A percentile compares a stretch with the other conserved stretches of the same genome.
Conservation (phyloP, 2,113 vertebrate genomes). For the Tetrao urogallus region DNA sequence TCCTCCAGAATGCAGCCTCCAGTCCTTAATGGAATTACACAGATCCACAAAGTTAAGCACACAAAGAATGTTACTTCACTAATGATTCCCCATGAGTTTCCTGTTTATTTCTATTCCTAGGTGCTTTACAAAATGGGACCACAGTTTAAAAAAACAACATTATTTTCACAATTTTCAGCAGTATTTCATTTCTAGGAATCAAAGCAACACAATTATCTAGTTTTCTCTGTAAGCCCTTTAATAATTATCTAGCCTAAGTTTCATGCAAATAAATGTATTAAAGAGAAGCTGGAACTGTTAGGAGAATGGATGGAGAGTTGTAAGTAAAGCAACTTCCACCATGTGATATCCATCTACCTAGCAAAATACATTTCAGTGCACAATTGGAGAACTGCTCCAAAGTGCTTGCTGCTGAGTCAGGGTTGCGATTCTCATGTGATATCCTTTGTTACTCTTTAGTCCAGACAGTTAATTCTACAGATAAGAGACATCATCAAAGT, state of each 20-base stretch:
- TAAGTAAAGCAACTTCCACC: background rate
- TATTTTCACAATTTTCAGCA: slow-evolving; percentile 6
- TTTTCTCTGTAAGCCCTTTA: background rate
- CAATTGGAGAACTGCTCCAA: slow-evolving; percentile 1
- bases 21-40: background rate
- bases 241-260: background rate
- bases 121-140: background rate
- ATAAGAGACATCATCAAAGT: slow-evolving; percentile 12
- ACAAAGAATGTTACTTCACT: background rate
- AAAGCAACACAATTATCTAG: background rate
- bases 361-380: slow-evolving; percentile 10
- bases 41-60: background rate
- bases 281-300: background rate
- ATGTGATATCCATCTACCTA: background rate
- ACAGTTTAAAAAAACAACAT: background rate
- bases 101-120: background rate
- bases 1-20: background rate
- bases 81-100: background rate
- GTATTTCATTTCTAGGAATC: slow-evolving; percentile 5
- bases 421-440: background rate
- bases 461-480: slow-evolving; percentile 28
- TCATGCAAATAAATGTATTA: background rate
- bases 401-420: slow-evolving; percentile 22
- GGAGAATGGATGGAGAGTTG: background rate
- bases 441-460: background rate